These are phyloP conservation scores for Drosophila mettleri DNA, from an alignment of 2,888 invertebrate genomes.

Conservation along the genomic window DNA sequence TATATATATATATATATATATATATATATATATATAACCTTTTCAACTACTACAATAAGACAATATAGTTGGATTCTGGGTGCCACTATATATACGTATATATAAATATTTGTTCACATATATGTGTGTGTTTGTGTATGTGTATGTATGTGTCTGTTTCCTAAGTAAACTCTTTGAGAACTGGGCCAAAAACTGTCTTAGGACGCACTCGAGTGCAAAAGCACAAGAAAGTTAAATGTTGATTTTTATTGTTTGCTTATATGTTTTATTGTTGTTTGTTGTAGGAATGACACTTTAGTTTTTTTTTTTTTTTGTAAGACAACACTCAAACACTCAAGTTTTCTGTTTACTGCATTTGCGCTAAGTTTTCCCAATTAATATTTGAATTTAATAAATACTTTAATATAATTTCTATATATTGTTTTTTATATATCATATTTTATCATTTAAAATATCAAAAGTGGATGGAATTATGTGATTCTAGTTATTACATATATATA, in stretches of 20 bases:
- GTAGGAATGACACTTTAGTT: conserved; percentile 64
- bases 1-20: not conserved
- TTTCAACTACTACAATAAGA: conserved; percentile 70
- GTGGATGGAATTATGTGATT: conserved; percentile 82
- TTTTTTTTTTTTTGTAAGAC: conserved; percentile 23
- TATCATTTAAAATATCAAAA: conserved; percentile 79
- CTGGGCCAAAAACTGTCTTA: conserved; percentile 19
- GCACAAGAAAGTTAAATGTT: conserved; percentile 43
- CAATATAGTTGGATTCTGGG: conserved; percentile 55
- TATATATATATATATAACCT: conserved; percentile 43
- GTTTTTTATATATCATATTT: conserved; percentile 13
- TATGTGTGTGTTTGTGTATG: conserved; percentile 4
- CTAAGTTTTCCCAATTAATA: conserved; percentile 39
- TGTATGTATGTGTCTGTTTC: conserved; percentile 31
- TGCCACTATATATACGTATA: conserved; percentile 58
- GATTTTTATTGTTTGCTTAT: conserved; percentile 24
- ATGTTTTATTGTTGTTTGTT: conserved; percentile 17
- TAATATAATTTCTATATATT: conserved; percentile 33
- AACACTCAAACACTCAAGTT: conserved; percentile 68
- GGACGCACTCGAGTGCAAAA: conserved; percentile 49
- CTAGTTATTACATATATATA: conserved; percentile 69
- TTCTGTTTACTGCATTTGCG: conserved; percentile 33
- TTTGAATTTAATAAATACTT: conserved; percentile 36
- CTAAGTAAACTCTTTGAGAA: conserved; percentile 34
- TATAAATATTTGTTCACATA: conserved; percentile 38